Evolutionary conservation across 2,888 invertebrate genomes (phyloP), one percentile per base, ranked within the genome.

Genomic region (Minunthozetes semirufus): DNA sequence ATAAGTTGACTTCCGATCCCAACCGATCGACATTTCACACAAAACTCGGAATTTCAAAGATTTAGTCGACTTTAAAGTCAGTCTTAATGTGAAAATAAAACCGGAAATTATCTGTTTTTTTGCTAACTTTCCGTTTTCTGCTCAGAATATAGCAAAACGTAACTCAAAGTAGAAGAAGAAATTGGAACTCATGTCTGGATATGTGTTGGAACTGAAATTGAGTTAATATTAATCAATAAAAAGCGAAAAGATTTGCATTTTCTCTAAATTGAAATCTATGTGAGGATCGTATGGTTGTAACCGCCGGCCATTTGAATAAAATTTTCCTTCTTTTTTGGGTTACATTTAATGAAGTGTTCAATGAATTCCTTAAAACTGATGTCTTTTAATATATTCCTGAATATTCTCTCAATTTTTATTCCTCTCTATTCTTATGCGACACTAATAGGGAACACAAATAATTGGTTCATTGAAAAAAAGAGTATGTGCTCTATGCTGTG

Each of bases 211-310:
- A 56, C 56, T 56, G 25, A n/a, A 56, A 56, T 56, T 56, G 56
- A 56, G 56, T 56, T 56, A 56, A 56, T 56, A 56, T 56, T n/a
- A 56, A 56, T 56, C 56, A 56, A 56, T 22, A 22, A 11, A 56
- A 56, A n/a, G 56, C 4, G 8, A 48, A 56, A 56, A 56, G n/a
- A 56, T 56, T 56, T 56, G 25, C 56, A 56, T 56, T 56, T 56
- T 48, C n/a, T 56, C 48, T 56, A 56, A 56, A 56, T 56, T 56
- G 56, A 56, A 56, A 56, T 56, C 4, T 48, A 17, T 48, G 15
- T 48, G 15, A 48, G 56, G 22, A 22, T 56, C 56, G 9, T 22
- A 56, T 56, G n/a, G 56, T 22, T n/a, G 3, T 56, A 56, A 56
- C 56, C 56, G 56, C 19, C 6, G 56, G 56, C 56, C 33, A 56